A percentile compares a stretch with the other conserved stretches of the same genome.
Conservation (phyloP, 1,140 invertebrate species). For the Oedothorax gibbosus region DNA sequence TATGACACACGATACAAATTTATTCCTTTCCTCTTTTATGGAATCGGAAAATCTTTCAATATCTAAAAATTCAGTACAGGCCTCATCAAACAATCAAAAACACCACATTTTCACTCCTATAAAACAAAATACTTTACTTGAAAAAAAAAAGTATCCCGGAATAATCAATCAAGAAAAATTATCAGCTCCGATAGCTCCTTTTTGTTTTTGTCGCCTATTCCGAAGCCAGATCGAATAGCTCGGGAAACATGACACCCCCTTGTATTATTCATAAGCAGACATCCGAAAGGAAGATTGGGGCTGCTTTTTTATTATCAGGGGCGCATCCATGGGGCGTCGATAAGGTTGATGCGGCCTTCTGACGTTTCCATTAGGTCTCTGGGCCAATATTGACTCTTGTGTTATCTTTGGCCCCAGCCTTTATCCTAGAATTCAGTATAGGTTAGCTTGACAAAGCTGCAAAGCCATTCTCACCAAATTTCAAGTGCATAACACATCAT, state of each 20-base stretch:
- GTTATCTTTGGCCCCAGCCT: conserved; percentile 30
- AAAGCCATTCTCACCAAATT: too few relatives aligned
- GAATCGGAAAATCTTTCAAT: too few relatives aligned
- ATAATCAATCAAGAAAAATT: conserved; percentile 35
- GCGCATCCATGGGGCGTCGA: conserved; percentile 21
- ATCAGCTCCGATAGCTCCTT: conserved; percentile 26
- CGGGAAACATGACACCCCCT: conserved; percentile 32
- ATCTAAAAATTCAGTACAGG: too few relatives aligned
- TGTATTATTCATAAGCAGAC: conserved; percentile 48
- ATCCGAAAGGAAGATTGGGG: conserved; percentile 40
- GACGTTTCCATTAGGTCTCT: conserved; percentile 46
- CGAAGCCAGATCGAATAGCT: not conserved
- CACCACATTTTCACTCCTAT: conserved; percentile 1
- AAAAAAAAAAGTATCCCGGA: not conserved
- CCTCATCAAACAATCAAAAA: too few relatives aligned
- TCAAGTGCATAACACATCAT: too few relatives aligned
- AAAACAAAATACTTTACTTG: not conserved
- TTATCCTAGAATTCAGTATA: not conserved
- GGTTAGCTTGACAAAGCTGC: too few relatives aligned
- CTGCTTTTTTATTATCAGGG: conserved; percentile 24
- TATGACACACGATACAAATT: too few relatives aligned
- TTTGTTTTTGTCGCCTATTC: conserved; percentile 4
- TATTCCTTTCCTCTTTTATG: too few relatives aligned
- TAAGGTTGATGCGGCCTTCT: conserved; percentile 30
- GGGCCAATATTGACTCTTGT: conserved; percentile 44